Conservation (phyloP, 1,140 invertebrate species). For the Zaprionus davidi region DNA sequence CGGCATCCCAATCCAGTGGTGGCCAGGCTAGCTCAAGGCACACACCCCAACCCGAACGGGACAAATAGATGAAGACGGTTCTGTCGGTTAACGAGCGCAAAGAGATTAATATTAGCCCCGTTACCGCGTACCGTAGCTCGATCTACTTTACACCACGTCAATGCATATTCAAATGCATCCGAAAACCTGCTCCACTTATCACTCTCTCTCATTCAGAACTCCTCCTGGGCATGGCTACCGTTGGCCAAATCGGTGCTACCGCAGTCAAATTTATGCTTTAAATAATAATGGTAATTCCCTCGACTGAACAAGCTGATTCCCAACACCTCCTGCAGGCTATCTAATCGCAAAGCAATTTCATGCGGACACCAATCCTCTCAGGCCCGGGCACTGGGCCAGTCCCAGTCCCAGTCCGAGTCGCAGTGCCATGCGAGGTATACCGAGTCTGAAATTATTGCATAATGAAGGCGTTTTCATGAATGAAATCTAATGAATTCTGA, state of each 20-base stretch:
- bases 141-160: background rate
- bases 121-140: background rate
- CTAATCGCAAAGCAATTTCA: conserved; percentile 78
- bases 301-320: conserved; percentile 70
- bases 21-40: background rate
- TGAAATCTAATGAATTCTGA: conserved; percentile 84
- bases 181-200: conserved; percentile 26
- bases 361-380: conserved; percentile 29
- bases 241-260: conserved; percentile 33
- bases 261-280: conserved; percentile 56
- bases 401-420: conserved; percentile 15
- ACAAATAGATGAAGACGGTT: conserved; percentile 1
- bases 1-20: conserved; percentile 9
- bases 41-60: background rate
- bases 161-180: conserved; percentile 1
- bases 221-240: conserved; percentile 30
- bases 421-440: background rate
- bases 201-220: conserved; percentile 15
- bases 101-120: background rate
- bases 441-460: conserved; percentile 61
- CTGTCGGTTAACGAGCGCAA: background rate
- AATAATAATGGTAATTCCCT: conserved; percentile 82
- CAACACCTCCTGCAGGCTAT: conserved; percentile 77
- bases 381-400: conserved; percentile 15
- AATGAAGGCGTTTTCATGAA: conserved; percentile 83